These are phyloP conservation scores for Chrysoperla carnea DNA, from an alignment of 1,140 invertebrate genomes.

Conservation along the genomic window DNA sequence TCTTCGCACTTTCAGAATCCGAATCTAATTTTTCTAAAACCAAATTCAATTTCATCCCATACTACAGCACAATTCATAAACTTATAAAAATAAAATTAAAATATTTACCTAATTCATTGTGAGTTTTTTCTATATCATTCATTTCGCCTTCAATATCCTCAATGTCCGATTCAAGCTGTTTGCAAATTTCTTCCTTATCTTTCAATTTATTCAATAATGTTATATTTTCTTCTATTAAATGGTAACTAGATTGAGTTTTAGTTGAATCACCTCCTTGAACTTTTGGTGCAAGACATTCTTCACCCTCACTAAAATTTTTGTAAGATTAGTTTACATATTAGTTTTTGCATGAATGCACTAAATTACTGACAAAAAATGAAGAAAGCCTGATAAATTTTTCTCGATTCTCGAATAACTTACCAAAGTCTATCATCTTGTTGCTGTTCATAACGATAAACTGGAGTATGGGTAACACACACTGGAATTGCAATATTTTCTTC, in stretches of 20 bases:
- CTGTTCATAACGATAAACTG: conserved; percentile 32
- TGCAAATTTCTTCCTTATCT: conserved; percentile 22
- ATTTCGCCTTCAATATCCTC: conserved; percentile 22
- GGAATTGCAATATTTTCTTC: conserved; percentile 36
- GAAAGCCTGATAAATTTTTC: too few species aligned
- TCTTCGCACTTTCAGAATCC: too few species aligned
- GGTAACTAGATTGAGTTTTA: conserved; percentile 23
- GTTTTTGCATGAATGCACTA: too few species aligned
- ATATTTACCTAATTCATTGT: too few species aligned
- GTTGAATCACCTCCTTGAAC: conserved; percentile 18
- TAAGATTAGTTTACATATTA: too few species aligned
- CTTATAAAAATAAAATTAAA: too few species aligned
- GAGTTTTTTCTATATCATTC: neutral
- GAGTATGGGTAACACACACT: conserved; percentile 32
- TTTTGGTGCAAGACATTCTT: conserved; percentile 14
- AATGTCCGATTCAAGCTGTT: conserved; percentile 14
- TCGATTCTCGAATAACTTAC: conserved; percentile 12
- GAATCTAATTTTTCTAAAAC: too few species aligned
- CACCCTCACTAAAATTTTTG: conserved; percentile 12
- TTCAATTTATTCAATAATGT: conserved; percentile 24
- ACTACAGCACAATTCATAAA: too few species aligned
- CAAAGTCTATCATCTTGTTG: conserved; percentile 21
- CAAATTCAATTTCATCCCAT: too few species aligned
- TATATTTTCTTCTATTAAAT: conserved; percentile 31
- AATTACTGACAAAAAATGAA: too few species aligned